phyloP scores from a whole-genome alignment of 2,888 invertebrate genomes.

The Microplitis manilae region DNA sequence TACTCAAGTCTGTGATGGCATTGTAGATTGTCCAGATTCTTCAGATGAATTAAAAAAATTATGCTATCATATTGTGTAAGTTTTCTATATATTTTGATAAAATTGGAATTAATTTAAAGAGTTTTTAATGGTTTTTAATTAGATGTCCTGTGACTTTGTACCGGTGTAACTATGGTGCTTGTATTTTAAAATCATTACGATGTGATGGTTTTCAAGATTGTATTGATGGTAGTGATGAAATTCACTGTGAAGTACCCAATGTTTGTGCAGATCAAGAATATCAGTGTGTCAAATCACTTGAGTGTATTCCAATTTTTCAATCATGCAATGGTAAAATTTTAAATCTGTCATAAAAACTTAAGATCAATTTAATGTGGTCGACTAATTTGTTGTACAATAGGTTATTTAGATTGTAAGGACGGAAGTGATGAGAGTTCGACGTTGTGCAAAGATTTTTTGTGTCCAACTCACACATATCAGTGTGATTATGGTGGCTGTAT shows the following conservation, averaged over 20 bases:
- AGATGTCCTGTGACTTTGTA: slow-evolving; percentile 57
- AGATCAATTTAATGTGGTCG: slow-evolving; percentile 14
- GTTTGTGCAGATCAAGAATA: slow-evolving; percentile 54
- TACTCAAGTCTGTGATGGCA: slow-evolving; percentile 74
- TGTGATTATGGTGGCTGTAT: slow-evolving; percentile 61
- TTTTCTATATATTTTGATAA: slow-evolving; percentile 3
- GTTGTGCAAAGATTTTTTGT: slow-evolving; percentile 56
- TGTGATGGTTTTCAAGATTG: slow-evolving; percentile 59
- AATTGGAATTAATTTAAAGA: not conserved
- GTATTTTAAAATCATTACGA: slow-evolving; percentile 51
- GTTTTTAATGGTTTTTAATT: slow-evolving; percentile 17
- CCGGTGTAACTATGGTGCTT: slow-evolving; percentile 62
- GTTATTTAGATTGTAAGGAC: slow-evolving; percentile 57
- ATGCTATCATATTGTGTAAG: slow-evolving; percentile 59
- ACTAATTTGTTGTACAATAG: slow-evolving; percentile 39
- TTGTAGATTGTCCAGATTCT: slow-evolving; percentile 75
- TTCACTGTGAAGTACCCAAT: slow-evolving; percentile 52
- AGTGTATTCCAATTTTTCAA: slow-evolving; percentile 53
- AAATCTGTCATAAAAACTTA: not conserved
- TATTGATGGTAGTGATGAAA: slow-evolving; percentile 60
- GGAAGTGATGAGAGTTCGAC: slow-evolving; percentile 56
- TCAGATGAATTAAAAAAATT: slow-evolving; percentile 75
- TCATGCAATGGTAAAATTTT: slow-evolving; percentile 55
- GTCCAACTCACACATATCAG: slow-evolving; percentile 54
- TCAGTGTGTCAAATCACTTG: slow-evolving; percentile 52